Conservation (phyloP, 2,113 vertebrate species). For the Pantherophis guttatus region DNA sequence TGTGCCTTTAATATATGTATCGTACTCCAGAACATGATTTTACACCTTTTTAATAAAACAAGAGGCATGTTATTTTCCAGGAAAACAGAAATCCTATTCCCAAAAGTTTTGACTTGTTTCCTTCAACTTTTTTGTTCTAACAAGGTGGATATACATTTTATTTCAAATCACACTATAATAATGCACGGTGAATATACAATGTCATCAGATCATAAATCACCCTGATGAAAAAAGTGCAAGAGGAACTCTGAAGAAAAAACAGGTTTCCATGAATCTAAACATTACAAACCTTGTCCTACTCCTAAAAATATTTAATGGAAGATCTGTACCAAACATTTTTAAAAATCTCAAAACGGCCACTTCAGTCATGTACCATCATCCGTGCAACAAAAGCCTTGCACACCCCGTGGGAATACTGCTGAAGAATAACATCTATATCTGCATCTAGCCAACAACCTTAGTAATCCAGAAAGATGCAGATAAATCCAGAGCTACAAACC, state of each 20-base stretch:
- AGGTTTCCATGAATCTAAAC: background rate
- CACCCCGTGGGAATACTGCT: background rate
- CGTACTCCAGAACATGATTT: constrained; percentile 27
- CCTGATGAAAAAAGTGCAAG: background rate
- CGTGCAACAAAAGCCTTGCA: constrained; percentile 5
- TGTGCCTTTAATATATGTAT: constrained; percentile 67
- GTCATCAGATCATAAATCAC: background rate
- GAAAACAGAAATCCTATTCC: background rate
- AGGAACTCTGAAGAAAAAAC: constrained; percentile 3
- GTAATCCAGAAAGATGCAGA: background rate
- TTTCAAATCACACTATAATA: constrained; percentile 37
- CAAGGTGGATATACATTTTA: constrained; percentile 35
- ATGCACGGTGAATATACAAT: background rate
- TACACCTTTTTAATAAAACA: constrained; percentile 49
- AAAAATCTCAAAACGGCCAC: background rate
- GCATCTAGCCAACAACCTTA: background rate
- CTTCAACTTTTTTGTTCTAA: constrained; percentile 58
- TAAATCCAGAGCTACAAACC: background rate
- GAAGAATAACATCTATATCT: constrained; percentile 21
- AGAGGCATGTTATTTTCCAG: constrained; percentile 22
- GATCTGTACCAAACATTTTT: background rate
- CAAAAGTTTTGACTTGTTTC: constrained; percentile 39
- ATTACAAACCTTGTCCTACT: background rate
- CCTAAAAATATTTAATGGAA: background rate
- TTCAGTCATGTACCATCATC: background rate